These are phyloP conservation scores for Leucophenga maculata DNA, from an alignment of 2,888 invertebrate species.

Conservation along the genomic window DNA sequence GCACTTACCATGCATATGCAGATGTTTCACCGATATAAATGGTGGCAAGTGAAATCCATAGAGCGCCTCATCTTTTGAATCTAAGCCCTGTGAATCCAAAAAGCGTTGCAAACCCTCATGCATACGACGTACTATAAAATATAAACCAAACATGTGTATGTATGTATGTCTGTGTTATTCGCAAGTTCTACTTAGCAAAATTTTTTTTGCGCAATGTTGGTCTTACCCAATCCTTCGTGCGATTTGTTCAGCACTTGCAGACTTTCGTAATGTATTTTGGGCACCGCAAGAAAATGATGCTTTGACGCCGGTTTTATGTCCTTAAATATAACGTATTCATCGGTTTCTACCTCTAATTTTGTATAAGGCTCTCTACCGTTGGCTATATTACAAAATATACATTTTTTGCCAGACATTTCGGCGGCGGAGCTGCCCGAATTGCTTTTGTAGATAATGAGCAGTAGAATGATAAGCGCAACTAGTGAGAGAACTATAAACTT, in stretches of 20 bases:
- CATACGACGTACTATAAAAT: slow-evolving; percentile 79
- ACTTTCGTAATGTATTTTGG: slow-evolving; percentile 84
- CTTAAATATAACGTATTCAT: slow-evolving; percentile 83
- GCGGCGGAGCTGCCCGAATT: too few species aligned
- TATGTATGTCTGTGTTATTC: background rate
- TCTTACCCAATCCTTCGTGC: slow-evolving; percentile 82
- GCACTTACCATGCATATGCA: slow-evolving; percentile 80
- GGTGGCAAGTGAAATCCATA: slow-evolving; percentile 95
- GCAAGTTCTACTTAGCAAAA: slow-evolving; percentile 16
- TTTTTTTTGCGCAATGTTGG: background rate
- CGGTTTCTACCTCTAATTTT: slow-evolving; percentile 80
- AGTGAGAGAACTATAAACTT: background rate
- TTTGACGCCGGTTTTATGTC: slow-evolving; percentile 87
- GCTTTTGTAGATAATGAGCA: background rate
- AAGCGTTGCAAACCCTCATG: slow-evolving; percentile 73
- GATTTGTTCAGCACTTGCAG: slow-evolving; percentile 78
- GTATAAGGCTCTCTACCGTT: slow-evolving; percentile 75
- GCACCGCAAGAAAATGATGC: slow-evolving; percentile 85
- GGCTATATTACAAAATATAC: slow-evolving; percentile 84
- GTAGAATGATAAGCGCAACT: background rate
- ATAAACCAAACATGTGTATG: slow-evolving; percentile 11
- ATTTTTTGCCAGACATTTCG: slow-evolving; percentile 63
- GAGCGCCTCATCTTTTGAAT: slow-evolving; percentile 73
- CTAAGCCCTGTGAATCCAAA: slow-evolving; percentile 74
- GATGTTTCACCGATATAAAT: slow-evolving; percentile 84